phyloP scores from a whole-genome alignment of 2,888 invertebrate species.

The Erynnis tages region DNA sequence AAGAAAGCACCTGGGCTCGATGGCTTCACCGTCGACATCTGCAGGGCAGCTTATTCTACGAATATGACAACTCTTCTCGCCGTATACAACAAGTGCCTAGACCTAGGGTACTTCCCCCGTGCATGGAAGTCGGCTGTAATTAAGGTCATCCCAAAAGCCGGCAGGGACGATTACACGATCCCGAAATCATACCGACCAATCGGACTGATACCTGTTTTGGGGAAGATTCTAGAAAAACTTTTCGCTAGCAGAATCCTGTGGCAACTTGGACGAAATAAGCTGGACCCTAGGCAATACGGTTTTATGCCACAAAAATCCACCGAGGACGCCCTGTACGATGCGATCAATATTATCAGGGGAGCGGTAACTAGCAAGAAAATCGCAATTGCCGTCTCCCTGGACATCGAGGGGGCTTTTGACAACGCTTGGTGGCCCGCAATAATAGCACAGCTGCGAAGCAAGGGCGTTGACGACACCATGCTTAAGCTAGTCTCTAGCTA shows the following conservation, averaged over 20 bases:
- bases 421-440: conserved; percentile 33
- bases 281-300: conserved; percentile 29
- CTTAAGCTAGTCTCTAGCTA: conserved; percentile 24
- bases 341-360: conserved; percentile 2
- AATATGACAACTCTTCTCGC: conserved; percentile 7
- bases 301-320: conserved; percentile 30
- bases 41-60: background rate
- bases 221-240: conserved; percentile 30
- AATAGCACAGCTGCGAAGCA: background rate
- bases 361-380: conserved; percentile 12
- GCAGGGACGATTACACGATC: conserved; percentile 10
- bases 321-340: conserved; percentile 28
- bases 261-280: conserved; percentile 3
- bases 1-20: conserved; percentile 30
- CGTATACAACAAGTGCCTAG: conserved; percentile 28
- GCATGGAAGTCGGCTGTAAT: conserved; percentile 28
- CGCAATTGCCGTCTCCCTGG: conserved; percentile 24
- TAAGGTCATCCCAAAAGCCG: conserved; percentile 9
- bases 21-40: conserved; percentile 29
- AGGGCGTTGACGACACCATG: background rate
- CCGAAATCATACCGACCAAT: conserved; percentile 29
- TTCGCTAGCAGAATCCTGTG: conserved; percentile 18
- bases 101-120: conserved; percentile 20
- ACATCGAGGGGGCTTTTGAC: conserved; percentile 34
- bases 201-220: conserved; percentile 28